These are phyloP conservation scores for Aethes cnicana DNA, from an alignment of 2,888 invertebrate genomes.

Conservation along the genomic window DNA sequence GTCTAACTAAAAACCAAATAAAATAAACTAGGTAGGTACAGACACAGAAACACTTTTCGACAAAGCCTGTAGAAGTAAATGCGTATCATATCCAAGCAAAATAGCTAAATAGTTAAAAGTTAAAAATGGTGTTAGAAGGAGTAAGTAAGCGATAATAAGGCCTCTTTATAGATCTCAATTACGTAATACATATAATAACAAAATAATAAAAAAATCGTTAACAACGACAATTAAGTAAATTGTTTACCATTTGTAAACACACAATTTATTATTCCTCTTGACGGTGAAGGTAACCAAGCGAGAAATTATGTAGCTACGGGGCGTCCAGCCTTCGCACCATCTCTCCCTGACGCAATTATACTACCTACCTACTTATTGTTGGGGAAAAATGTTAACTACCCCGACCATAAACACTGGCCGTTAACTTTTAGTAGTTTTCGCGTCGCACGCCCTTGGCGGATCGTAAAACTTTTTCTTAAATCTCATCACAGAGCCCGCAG, in stretches of 20 bases:
- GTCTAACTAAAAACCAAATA: too few relatives aligned
- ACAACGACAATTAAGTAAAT: neutral
- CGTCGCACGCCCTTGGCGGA: conserved; percentile 62
- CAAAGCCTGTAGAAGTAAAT: too few relatives aligned
- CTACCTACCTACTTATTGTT: neutral
- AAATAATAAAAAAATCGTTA: neutral
- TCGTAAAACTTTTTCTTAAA: conserved; percentile 60
- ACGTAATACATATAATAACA: too few relatives aligned
- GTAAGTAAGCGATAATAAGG: too few relatives aligned
- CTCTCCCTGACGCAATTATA: conserved; percentile 22
- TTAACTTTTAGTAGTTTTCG: conserved; percentile 58
- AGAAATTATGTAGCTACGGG: conserved; percentile 6
- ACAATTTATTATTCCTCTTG: neutral
- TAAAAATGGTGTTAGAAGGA: too few relatives aligned
- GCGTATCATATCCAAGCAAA: too few relatives aligned
- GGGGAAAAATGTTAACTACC: conserved; percentile 54
- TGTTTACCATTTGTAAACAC: neutral
- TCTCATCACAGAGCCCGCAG: conserved; percentile 43
- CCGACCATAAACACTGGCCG: conserved; percentile 64
- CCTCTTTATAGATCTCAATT: too few relatives aligned
- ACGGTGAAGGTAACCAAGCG: neutral
- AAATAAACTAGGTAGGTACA: too few relatives aligned
- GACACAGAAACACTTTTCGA: too few relatives aligned
- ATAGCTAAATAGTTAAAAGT: too few relatives aligned
- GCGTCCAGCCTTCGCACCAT: conserved; percentile 1